Base-by-base conservation (phyloP, 2,113 vertebrate species). In the Erythrocercus mccallii region DNA sequence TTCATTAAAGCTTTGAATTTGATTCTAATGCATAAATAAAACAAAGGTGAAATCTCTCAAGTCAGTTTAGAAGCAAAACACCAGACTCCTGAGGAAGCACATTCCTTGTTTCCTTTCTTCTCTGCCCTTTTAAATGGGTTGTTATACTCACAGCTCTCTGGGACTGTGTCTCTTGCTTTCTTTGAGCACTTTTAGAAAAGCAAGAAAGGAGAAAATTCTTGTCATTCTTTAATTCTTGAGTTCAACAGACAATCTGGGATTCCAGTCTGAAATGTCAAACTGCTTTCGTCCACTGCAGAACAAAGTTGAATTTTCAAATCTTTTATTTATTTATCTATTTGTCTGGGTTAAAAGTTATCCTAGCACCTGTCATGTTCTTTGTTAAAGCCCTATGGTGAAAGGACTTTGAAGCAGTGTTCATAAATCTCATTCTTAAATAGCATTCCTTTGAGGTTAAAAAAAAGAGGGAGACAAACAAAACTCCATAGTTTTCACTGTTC, bases 241-340 rank as follows among this genome's bases (percentile, higher is more conserved):
- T 89, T 86, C 73, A 78, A 60, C 72, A 90, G 76, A 72, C 86
- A 74, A 28, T 64, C 90, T 86, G 44, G 53, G 82, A 86, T 93
- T 92, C 50, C 54, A 74, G 69, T 93, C 40, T 95, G 61, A 95
- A 97, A 88, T 94, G 88, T 92, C 92, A 97, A 92, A 89, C 80
- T 78, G 65, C 83, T 94, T 88, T 84, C 0, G 10, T 88, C 83
- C 94, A 96, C 72, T 74, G 53, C 65, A 91, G 83, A 88, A 85
- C 85, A 89, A 92, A 97, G 90, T 38, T 95, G 73, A 89, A 93
- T 95, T 96, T 95, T 90, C n/a, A 81, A 88, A 81, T 92, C 61
- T 92, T 92, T 76, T 90, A 66, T 93, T 93, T 96, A 92, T 95
- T 95, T 94, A 71, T 93, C 79, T 90, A 8, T 90, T 92, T 92